These are phyloP conservation scores for Quadroppia sp. DNA, from an alignment of 2,888 invertebrate species.

Conservation along the genomic window DNA sequence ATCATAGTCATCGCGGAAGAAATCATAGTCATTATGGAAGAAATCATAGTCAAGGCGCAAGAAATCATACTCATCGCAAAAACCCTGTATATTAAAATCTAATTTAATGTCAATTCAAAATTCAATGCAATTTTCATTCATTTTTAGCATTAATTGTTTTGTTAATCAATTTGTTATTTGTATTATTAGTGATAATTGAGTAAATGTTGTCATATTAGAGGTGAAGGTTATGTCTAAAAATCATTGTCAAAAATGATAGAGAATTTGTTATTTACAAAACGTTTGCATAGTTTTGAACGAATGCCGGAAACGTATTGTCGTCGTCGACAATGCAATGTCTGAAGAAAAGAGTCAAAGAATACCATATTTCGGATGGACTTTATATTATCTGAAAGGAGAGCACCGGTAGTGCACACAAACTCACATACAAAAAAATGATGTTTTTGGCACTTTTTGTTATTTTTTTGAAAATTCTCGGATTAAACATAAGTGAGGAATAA, in stretches of 20 bases:
- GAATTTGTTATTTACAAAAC: not conserved
- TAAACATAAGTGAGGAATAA: not conserved
- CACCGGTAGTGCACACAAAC: not conserved
- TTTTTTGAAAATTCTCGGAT: not conserved
- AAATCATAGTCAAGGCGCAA: too few relatives aligned
- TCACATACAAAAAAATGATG: not conserved
- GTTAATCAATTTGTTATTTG: too few relatives aligned
- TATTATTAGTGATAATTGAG: not conserved
- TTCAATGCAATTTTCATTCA: too few relatives aligned
- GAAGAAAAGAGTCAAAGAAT: not conserved
- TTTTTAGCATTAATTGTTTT: too few relatives aligned
- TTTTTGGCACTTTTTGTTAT: not conserved
- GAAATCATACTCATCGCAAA: too few relatives aligned
- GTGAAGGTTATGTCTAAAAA: not conserved
- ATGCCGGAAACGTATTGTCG: constrained; percentile 4
- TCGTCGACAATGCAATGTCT: not conserved
- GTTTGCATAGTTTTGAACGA: not conserved
- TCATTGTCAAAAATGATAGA: not conserved
- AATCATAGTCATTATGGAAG: too few relatives aligned
- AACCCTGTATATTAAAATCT: too few relatives aligned
- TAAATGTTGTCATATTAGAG: not conserved
- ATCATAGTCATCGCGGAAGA: too few relatives aligned
- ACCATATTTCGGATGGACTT: not conserved
- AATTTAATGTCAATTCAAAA: too few relatives aligned
- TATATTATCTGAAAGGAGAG: constrained; percentile 1